Evolutionary conservation across 2,113 vertebrate species (phyloP).

Genomic region (Xiphias gladius): DNA sequence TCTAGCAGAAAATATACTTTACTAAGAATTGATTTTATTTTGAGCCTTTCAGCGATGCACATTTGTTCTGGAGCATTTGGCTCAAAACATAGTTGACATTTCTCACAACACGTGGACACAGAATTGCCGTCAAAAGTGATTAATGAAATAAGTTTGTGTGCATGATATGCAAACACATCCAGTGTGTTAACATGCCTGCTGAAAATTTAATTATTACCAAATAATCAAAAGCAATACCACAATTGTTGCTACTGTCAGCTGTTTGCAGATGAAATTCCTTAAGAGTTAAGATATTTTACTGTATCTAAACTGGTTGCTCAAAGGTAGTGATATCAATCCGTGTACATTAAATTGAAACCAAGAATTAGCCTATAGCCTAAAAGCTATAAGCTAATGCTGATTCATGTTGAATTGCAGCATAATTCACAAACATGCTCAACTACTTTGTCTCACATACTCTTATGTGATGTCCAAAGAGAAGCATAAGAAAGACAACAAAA

Average conservation of each 20-base stretch:
- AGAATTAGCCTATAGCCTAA: background rate
- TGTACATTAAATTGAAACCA: background rate
- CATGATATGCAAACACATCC: background rate
- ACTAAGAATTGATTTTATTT: background rate
- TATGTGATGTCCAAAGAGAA: background rate
- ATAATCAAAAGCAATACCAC: background rate
- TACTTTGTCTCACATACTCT: background rate
- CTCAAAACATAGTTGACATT: background rate
- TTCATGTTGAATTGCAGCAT: background rate
- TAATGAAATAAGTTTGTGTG: background rate
- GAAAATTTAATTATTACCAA: background rate
- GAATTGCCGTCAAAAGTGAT: background rate
- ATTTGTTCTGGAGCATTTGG: conserved; percentile 1
- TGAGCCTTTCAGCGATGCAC: background rate
- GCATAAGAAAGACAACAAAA: background rate
- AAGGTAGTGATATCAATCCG: background rate
- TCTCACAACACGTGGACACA: background rate
- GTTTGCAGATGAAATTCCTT: background rate
- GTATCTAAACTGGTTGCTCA: background rate
- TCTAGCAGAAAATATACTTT: conserved; percentile 14
- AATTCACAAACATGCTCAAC: background rate
- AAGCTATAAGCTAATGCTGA: background rate
- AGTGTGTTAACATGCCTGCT: background rate
- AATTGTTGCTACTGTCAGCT: background rate
- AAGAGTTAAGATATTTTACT: background rate